Evolutionary conservation across 1,140 invertebrate genomes (phyloP).

Genomic region (Orius insidiosus): DNA sequence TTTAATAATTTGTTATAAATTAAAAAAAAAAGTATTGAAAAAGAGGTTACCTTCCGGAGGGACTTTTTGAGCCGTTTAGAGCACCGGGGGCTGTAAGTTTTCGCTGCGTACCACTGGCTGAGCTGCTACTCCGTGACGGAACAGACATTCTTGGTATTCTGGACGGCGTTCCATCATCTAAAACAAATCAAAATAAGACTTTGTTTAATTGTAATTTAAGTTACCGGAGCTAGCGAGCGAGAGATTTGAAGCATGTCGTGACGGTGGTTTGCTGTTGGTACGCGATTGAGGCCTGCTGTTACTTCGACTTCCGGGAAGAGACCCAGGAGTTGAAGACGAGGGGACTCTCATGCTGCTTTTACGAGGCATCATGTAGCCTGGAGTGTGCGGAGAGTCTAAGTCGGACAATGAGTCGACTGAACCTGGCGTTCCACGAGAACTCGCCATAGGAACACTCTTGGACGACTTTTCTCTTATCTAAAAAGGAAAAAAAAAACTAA

Average conservation of each 20-base stretch:
- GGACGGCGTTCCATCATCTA: constrained; percentile 1
- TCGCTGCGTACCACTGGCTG: neutral
- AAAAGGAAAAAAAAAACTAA: constrained; percentile 13
- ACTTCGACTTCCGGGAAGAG: constrained; percentile 43
- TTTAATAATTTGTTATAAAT: neutral
- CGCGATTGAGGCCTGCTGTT: constrained; percentile 64
- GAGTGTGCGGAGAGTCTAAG: constrained; percentile 45
- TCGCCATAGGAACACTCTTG: constrained; percentile 66
- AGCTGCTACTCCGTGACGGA: neutral
- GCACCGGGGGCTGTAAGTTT: constrained; percentile 1
- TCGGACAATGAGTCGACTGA: constrained; percentile 76
- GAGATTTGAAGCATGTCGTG: constrained; percentile 79
- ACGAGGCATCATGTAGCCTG: constrained; percentile 16
- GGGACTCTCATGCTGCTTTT: constrained; percentile 1
- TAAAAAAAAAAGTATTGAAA: neutral
- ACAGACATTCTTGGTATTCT: constrained; percentile 1
- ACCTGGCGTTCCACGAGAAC: constrained; percentile 42
- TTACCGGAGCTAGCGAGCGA: constrained; percentile 78
- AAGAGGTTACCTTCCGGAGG: constrained; percentile 1
- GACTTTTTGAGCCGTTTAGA: neutral
- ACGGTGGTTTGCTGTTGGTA: constrained; percentile 71
- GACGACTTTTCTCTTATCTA: constrained; percentile 78
- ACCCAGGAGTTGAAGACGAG: constrained; percentile 22
- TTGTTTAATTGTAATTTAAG: constrained; percentile 17
- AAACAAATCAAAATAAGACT: neutral